Evolutionary conservation across 37 sponge, comb jelly and placozoan genomes (phyloP), one percentile per base, ranked within the genome.

Genomic region (Mnemiopsis leidyi): DNA sequence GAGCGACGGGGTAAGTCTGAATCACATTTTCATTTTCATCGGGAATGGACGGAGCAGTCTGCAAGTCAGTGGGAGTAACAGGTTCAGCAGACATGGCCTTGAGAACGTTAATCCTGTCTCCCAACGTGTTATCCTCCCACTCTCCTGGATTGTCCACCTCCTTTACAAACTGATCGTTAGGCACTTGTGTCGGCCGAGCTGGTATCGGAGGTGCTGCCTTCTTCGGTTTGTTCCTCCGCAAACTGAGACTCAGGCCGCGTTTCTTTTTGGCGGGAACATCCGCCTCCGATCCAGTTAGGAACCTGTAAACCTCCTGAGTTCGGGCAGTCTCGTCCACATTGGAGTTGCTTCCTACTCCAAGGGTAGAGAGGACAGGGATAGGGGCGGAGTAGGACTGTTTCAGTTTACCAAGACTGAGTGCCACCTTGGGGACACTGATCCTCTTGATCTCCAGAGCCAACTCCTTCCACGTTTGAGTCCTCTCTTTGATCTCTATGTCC

Each of bases 171-270:
- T 40, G 21, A 25, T 85, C 90, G 29, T 85, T 77, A 9, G 79
- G 79, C 16, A 77, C 33, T 7, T 31, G 79, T 34, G 79, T 34
- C 30, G 79, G 79, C 18, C 79, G 32, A 32, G 79, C 79, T 32
- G 79, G 79, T 5, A 77, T 77, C 18, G 79, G 79, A 33, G 79
- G 79, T 26, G 79, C 79, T 16, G 79, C 36, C 18, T 85, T 85
- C 90, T 85, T 85, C 23, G 61, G 90, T 29, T 85, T 85, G 61
- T 40, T 85, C 48, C 90, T 77, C 79, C 79, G 79, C 35, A 77
- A 77, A 32, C 79, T 40, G 20, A 20, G 38, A 21, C 21, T 21
- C 39, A 35, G 26, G 29, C 21, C 24, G 5, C 90, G 38, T 61
- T 85, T 85, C 90, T 77, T 77, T 36, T 77, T 77, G 18, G 26